These are phyloP conservation scores for Dendrolimus kikuchii DNA, from an alignment of 1,140 invertebrate species.

Conservation along the genomic window DNA sequence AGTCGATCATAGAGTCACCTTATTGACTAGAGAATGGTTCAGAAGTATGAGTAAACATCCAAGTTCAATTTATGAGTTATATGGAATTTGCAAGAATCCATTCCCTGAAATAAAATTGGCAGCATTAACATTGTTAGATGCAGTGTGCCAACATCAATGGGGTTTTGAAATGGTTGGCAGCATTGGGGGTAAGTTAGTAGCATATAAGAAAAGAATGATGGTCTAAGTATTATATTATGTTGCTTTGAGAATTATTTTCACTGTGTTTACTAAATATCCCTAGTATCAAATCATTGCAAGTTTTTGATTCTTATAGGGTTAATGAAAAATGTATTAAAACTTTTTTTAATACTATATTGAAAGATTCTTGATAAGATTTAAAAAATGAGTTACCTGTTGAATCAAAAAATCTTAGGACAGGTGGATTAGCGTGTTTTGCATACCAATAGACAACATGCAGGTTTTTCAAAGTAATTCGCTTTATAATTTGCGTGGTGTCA, in stretches of 20 bases:
- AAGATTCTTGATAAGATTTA: no score
- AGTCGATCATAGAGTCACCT: constrained; percentile 59
- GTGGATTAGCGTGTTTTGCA: no score
- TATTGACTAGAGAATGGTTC: constrained; percentile 72
- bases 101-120: constrained; percentile 76
- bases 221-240: no score
- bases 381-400: no score
- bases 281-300: not conserved
- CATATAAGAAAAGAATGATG: no score
- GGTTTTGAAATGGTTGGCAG: constrained; percentile 74
- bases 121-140: constrained; percentile 69
- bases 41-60: constrained; percentile 54
- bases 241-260: no score
- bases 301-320: constrained; percentile 1
- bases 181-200: constrained; percentile 64
- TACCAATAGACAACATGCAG: no score
- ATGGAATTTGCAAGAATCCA: constrained; percentile 74
- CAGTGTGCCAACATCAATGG: constrained; percentile 75
- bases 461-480: no score
- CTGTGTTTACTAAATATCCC: no score
- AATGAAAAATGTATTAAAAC: not conserved
- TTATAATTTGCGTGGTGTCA: no score
- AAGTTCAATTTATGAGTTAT: constrained; percentile 53
- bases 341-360: no score
- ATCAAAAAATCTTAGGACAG: no score